These are phyloP conservation scores for Drosophila mayri DNA, from an alignment of 1,140 invertebrate genomes.

Conservation along the genomic window DNA sequence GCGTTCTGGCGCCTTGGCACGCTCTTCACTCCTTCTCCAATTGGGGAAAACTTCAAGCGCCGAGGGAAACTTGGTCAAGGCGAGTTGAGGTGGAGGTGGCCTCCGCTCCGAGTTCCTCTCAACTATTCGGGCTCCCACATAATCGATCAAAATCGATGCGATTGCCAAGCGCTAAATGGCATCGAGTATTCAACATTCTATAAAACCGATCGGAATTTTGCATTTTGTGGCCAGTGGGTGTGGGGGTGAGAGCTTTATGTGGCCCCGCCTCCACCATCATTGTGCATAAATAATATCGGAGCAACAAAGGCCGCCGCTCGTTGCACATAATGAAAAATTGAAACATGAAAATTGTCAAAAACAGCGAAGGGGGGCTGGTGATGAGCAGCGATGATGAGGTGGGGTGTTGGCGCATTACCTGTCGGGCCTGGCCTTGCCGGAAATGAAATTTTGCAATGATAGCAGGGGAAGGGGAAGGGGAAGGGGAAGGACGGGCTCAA, in stretches of 20 bases:
- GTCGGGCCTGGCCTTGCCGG: conserved; percentile 56
- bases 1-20: conserved; percentile 17
- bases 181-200: conserved; percentile 32
- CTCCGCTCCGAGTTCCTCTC: background rate
- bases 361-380: conserved; percentile 43
- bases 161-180: conserved; percentile 47
- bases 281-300: conserved; percentile 77
- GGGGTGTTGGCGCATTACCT: conserved; percentile 60
- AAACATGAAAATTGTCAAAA: conserved; percentile 83
- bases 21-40: conserved; percentile 9
- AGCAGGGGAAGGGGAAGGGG: conserved; percentile 16
- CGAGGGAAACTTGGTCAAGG: conserved; percentile 51
- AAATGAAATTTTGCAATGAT: conserved; percentile 81
- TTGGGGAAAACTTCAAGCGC: conserved; percentile 21
- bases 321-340: conserved; percentile 79
- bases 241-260: conserved; percentile 3
- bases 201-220: conserved; percentile 47
- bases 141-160: conserved; percentile 66
- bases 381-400: background rate
- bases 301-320: conserved; percentile 53
- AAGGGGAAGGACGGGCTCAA: background rate
- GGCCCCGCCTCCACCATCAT: conserved; percentile 46
- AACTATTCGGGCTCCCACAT: conserved; percentile 2
- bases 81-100: conserved; percentile 11
- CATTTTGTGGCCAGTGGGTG: conserved; percentile 31